Conservation (phyloP, 1,140 invertebrate species). For the Lamellibrachia luymesi region DNA sequence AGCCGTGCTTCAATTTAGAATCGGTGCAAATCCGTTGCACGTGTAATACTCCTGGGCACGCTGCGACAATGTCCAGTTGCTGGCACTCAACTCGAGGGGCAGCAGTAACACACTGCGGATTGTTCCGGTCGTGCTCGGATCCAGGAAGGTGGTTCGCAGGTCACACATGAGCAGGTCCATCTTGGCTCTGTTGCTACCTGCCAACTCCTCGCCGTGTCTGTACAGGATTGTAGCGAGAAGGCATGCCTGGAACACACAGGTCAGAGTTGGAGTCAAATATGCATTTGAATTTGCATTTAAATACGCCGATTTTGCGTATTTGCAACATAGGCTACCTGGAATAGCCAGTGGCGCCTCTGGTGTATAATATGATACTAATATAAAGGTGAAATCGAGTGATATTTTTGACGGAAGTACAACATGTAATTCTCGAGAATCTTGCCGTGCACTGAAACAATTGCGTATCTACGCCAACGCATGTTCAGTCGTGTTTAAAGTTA, state of each 20-base stretch:
- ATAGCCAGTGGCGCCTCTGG: no score
- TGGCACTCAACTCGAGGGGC: slow-evolving; percentile 82
- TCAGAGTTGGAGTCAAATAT: no score
- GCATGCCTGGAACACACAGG: slow-evolving; percentile 66
- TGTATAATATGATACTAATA: no score
- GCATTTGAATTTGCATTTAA: no score
- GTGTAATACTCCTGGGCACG: neutral
- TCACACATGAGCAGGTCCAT: slow-evolving; percentile 73
- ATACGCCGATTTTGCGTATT: no score
- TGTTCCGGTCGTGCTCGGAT: slow-evolving; percentile 58
- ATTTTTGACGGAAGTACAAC: no score
- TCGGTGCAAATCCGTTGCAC: neutral
- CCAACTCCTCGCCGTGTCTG: slow-evolving; percentile 80
- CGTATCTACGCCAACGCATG: no score
- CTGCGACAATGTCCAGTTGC: slow-evolving; percentile 74
- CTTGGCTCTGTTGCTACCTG: slow-evolving; percentile 74
- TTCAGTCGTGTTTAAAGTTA: no score
- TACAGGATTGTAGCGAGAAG: slow-evolving; percentile 83
- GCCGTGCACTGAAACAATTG: no score
- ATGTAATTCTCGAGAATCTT: no score
- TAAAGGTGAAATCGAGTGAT: no score
- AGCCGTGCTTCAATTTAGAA: neutral
- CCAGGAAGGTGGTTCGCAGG: slow-evolving; percentile 82
- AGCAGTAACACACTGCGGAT: slow-evolving; percentile 77
- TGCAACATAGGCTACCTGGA: no score